A percentile compares a stretch with the other conserved stretches of the same genome.
These are phyloP conservation scores for Junonia oenone DNA, from an alignment of 2,888 invertebrate species.

Conservation along the genomic window DNA sequence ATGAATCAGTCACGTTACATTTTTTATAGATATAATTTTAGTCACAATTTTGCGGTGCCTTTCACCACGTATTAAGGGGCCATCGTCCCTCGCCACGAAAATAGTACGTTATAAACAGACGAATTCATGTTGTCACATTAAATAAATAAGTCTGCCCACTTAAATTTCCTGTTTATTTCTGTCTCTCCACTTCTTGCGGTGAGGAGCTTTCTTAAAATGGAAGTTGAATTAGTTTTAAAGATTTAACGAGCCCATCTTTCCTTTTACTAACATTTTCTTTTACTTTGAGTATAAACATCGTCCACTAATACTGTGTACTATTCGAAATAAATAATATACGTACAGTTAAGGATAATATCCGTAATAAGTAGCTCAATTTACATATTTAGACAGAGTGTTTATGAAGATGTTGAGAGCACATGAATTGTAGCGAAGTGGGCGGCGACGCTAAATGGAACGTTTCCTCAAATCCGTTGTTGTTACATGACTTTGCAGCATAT, in stretches of 20 bases:
- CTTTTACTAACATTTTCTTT: constrained; percentile 15
- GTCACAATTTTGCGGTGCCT: neutral
- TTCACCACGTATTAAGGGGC: neutral
- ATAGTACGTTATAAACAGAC: constrained; percentile 56
- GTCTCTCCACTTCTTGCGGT: constrained; percentile 46
- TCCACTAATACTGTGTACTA: neutral
- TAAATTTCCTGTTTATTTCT: constrained; percentile 70
- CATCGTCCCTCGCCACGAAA: constrained; percentile 30
- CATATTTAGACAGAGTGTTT: constrained; percentile 27
- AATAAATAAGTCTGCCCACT: constrained; percentile 63
- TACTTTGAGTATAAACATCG: neutral
- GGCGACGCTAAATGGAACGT: constrained; percentile 50
- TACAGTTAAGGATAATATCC: neutral
- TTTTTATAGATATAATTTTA: neutral
- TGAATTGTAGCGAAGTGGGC: constrained; percentile 36
- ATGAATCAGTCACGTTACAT: no score
- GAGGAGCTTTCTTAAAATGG: constrained; percentile 48
- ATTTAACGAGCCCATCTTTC: constrained; percentile 34
- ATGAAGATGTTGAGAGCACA: constrained; percentile 44
- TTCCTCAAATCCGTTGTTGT: constrained; percentile 61
- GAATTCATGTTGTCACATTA: constrained; percentile 63
- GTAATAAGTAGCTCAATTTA: constrained; percentile 3
- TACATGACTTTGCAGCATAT: constrained; percentile 47
- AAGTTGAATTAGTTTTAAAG: constrained; percentile 40
- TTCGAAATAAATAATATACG: neutral